A percentile compares a stretch with the other conserved stretches of the same genome.
These are phyloP conservation scores for Percopsis transmontana DNA, from an alignment of 2,113 vertebrate genomes.

Conservation along the genomic window DNA sequence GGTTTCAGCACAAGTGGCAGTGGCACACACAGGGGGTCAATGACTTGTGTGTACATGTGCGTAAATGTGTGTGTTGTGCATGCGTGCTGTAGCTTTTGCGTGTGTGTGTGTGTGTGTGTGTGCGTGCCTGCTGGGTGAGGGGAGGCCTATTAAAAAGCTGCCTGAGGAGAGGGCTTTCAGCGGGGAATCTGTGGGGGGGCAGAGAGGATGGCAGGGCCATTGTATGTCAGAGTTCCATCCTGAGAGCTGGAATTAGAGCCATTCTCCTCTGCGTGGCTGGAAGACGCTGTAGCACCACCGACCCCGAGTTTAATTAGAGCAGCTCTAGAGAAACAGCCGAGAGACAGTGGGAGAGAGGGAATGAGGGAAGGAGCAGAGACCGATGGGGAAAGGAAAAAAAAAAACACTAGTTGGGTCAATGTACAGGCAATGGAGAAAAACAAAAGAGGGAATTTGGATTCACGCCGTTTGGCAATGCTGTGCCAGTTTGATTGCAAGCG, in stretches of 20 bases:
- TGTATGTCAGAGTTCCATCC: slow-evolving; percentile 75
- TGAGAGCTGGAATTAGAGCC: slow-evolving; percentile 80
- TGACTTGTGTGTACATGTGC: slow-evolving; percentile 37
- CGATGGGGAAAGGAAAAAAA: slow-evolving; percentile 25
- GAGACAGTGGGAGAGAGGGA: slow-evolving; percentile 17
- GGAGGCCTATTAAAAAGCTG: slow-evolving; percentile 71
- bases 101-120: slow-evolving; percentile 12
- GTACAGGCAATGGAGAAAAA: background rate
- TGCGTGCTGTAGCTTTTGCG: slow-evolving; percentile 22
- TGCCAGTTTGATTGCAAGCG: slow-evolving; percentile 43
- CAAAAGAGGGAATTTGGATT: slow-evolving; percentile 30
- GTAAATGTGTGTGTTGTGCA: slow-evolving; percentile 23
- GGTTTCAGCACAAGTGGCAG: slow-evolving; percentile 55
- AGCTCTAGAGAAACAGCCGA: slow-evolving; percentile 30
- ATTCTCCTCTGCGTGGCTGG: slow-evolving; percentile 77
- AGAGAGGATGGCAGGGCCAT: slow-evolving; percentile 67
- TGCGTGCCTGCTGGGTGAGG: slow-evolving; percentile 32
- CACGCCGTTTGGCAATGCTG: slow-evolving; percentile 29
- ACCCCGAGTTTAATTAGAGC: slow-evolving; percentile 73
- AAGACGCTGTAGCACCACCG: slow-evolving; percentile 62
- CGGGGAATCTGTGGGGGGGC: slow-evolving; percentile 62
- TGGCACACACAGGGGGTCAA: slow-evolving; percentile 36
- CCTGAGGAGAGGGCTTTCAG: slow-evolving; percentile 75
- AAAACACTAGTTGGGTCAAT: slow-evolving; percentile 8
- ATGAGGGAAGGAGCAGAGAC: background rate